A percentile compares a stretch with the other conserved stretches of the same genome.
Conservation (phyloP, 2,797 vertebrate genomes). For the Odontamblyopus lacepedii region DNA sequence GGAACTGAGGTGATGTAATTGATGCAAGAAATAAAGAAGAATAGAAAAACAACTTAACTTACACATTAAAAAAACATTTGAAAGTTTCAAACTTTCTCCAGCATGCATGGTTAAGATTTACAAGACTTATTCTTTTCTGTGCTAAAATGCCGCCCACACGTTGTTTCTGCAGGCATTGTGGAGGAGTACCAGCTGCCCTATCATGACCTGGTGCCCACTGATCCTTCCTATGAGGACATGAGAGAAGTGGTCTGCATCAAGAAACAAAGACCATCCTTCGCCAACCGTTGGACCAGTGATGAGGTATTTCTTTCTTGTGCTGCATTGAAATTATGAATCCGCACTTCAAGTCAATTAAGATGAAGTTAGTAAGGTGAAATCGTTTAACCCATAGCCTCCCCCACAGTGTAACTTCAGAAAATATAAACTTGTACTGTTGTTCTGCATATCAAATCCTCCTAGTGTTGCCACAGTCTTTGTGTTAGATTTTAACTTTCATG, state of each 20-base stretch:
- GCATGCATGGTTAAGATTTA: not conserved
- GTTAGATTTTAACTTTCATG: not conserved
- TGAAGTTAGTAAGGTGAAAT: not conserved
- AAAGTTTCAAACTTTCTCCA: not conserved
- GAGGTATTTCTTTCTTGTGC: slow-evolving; percentile 78
- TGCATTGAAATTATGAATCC: not conserved
- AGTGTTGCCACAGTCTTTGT: not conserved
- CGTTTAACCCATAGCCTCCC: not conserved
- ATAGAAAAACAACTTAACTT: not conserved
- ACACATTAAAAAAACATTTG: not conserved
- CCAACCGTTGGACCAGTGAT: slow-evolving; percentile 95
- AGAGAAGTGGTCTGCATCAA: slow-evolving; percentile 94
- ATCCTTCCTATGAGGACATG: slow-evolving; percentile 98
- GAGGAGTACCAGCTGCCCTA: slow-evolving; percentile 97
- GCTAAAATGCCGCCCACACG: not conserved
- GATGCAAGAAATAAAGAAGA: too few relatives aligned
- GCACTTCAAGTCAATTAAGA: not conserved
- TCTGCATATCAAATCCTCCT: not conserved
- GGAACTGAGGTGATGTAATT: too few relatives aligned
- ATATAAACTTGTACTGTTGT: not conserved
- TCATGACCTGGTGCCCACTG: slow-evolving; percentile 89
- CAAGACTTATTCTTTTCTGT: not conserved
- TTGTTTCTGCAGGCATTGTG: slow-evolving; percentile 83
- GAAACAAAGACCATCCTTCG: slow-evolving; percentile 89
- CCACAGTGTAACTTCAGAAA: not conserved